phyloP scores from a whole-genome alignment of 2,797 vertebrate species.

The Macropus fuliginosus region DNA sequence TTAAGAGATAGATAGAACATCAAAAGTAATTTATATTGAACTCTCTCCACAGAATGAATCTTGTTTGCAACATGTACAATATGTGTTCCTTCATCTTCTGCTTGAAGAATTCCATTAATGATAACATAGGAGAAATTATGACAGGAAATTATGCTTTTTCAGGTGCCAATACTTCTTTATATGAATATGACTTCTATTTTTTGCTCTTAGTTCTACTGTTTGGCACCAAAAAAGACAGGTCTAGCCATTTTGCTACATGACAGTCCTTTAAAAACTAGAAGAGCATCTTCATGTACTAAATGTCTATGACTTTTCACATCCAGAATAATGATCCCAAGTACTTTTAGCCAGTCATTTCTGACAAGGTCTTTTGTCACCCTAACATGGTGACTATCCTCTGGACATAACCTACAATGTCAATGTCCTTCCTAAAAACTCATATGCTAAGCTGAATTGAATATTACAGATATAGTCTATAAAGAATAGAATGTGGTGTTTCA shows the following conservation, averaged over 20 bases:
- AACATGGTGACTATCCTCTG: neutral
- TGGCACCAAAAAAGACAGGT: neutral
- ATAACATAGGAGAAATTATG: too few relatives aligned
- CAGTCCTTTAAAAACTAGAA: neutral
- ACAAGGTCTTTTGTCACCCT: neutral
- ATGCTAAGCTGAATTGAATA: neutral
- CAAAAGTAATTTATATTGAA: neutral
- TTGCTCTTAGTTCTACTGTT: neutral
- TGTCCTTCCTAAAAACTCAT: neutral
- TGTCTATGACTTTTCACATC: neutral
- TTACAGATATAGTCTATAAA: neutral
- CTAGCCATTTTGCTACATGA: neutral
- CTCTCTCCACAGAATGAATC: neutral
- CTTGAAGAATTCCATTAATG: neutral
- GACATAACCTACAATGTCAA: neutral
- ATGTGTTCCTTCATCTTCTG: neutral
- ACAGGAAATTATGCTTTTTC: neutral
- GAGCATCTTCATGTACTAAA: neutral
- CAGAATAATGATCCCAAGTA: neutral
- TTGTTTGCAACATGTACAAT: neutral
- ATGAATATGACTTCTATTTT: neutral
- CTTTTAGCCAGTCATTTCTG: neutral
- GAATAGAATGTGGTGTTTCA: neutral
- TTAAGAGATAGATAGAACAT: neutral
- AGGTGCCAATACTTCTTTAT: neutral